Conservation (phyloP, 1,140 invertebrate genomes). For the Arion vulgaris region DNA sequence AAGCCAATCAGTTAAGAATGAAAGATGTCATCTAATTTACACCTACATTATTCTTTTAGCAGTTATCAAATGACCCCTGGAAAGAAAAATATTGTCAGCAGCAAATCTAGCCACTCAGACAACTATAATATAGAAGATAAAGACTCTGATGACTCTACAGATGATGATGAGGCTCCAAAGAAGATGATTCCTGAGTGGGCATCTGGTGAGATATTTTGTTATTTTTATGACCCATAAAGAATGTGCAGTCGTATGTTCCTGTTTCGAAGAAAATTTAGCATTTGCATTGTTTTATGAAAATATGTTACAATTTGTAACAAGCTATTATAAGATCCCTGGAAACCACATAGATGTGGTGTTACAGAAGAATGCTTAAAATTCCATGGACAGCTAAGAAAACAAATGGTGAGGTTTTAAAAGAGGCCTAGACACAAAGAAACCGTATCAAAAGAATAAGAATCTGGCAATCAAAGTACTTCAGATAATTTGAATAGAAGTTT, state of each 20-base stretch:
- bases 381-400: no score
- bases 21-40: background rate
- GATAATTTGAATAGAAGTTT: no score
- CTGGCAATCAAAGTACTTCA: no score
- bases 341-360: no score
- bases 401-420: no score
- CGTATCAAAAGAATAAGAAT: no score
- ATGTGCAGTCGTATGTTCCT: background rate
- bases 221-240: no score
- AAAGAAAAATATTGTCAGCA: conserved; percentile 38
- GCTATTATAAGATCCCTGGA: no score
- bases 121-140: conserved; percentile 75
- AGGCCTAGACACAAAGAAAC: no score
- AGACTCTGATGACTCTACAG: conserved; percentile 74
- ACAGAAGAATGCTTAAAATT: no score
- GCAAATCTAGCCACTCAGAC: conserved; percentile 42
- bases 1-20: no score
- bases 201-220: conserved; percentile 54
- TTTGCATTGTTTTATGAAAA: background rate
- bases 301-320: background rate
- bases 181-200: conserved; percentile 74
- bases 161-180: conserved; percentile 74
- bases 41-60: conserved; percentile 13
- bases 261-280: background rate
- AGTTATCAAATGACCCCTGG: conserved; percentile 71